Evolutionary conservation across 2,113 vertebrate genomes (phyloP).

Genomic region (Neogale vison): DNA sequence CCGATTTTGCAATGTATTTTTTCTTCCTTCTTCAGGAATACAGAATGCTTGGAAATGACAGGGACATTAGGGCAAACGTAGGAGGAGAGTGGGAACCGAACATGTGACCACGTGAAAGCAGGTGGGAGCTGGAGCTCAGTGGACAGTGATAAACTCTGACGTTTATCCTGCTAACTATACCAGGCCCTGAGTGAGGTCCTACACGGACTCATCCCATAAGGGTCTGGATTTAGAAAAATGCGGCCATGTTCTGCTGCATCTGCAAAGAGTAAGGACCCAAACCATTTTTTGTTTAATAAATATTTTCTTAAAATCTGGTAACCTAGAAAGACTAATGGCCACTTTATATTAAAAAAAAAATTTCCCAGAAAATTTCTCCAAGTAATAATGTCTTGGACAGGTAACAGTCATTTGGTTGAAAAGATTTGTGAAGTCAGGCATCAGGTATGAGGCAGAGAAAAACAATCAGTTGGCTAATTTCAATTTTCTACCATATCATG

Average conservation of each 20-base stretch:
- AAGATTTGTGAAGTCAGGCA: slow-evolving; percentile 2
- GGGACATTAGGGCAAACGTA: neutral
- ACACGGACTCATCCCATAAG: neutral
- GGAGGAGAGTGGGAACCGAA: no score
- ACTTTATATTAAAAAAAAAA: neutral
- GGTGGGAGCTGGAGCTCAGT: neutral
- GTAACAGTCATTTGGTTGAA: slow-evolving; percentile 23
- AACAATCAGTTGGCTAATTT: neutral
- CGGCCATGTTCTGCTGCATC: neutral
- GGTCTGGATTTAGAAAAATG: neutral
- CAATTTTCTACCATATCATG: neutral
- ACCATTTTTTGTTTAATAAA: neutral
- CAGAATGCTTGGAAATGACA: neutral
- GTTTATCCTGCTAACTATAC: neutral
- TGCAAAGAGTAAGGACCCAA: neutral
- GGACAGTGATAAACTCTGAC: neutral
- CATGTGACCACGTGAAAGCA: no score
- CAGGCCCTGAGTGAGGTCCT: neutral
- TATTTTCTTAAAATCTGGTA: slow-evolving; percentile 5
- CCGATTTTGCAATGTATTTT: neutral
- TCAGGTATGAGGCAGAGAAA: neutral
- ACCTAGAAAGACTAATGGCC: neutral
- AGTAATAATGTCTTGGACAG: neutral
- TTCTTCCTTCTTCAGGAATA: neutral
- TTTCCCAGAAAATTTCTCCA: neutral